Conservation (phyloP, 2,888 invertebrate genomes). For the Eustalomyia histrio region DNA sequence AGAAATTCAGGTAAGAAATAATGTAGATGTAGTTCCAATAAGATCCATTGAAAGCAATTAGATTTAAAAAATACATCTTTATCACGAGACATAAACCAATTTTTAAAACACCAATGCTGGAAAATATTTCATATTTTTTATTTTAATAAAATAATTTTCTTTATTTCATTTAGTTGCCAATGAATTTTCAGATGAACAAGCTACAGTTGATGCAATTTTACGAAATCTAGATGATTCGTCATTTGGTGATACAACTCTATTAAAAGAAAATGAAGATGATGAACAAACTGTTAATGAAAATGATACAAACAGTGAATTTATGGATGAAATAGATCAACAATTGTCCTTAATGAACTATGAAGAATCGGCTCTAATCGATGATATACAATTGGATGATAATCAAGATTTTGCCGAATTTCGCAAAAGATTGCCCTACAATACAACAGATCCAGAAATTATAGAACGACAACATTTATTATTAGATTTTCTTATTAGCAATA, state of each 20-base stretch:
- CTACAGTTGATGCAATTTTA: conserved; percentile 76
- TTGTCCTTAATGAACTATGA: conserved; percentile 39
- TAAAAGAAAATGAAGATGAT: conserved; percentile 43
- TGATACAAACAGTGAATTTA: conserved; percentile 30
- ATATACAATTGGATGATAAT: conserved; percentile 54
- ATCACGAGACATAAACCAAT: too few relatives aligned
- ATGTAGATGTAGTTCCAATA: too few relatives aligned
- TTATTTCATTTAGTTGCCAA: conserved; percentile 66
- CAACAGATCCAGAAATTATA: conserved; percentile 73
- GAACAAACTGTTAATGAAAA: neutral
- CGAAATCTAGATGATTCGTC: conserved; percentile 74
- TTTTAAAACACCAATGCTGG: too few relatives aligned
- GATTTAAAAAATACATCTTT: too few relatives aligned
- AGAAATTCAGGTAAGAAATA: conserved; percentile 60
- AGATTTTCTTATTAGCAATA: conserved; percentile 77
- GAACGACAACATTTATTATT: conserved; percentile 76
- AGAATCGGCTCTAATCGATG: conserved; percentile 44
- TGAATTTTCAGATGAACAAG: conserved; percentile 76
- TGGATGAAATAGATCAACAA: conserved; percentile 50
- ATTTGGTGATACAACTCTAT: conserved; percentile 69
- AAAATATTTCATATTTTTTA: too few relatives aligned
- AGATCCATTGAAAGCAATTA: too few relatives aligned
- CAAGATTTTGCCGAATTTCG: conserved; percentile 71
- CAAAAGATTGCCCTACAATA: conserved; percentile 75
- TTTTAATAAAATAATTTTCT: neutral